A percentile compares a stretch with the other conserved stretches of the same genome.
These are phyloP conservation scores for Phrynocephalus vlangalii DNA, from an alignment of 2,797 vertebrate genomes.

Conservation along the genomic window DNA sequence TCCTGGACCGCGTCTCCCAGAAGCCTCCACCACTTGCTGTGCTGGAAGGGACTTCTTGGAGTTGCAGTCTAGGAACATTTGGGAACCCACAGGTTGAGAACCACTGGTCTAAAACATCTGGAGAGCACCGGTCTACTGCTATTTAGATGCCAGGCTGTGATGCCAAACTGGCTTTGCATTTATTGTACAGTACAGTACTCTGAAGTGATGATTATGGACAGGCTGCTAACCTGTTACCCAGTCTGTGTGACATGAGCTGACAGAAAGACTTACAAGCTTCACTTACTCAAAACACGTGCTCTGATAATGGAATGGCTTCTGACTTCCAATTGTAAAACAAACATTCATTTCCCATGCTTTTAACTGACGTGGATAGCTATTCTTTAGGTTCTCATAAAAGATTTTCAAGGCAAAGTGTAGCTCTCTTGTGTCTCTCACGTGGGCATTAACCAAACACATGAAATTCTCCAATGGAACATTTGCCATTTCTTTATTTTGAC, in stretches of 20 bases:
- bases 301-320: background rate
- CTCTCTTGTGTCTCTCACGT: background rate
- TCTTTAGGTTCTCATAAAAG: background rate
- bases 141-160: background rate
- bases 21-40: too few relatives aligned
- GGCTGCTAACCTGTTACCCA: background rate
- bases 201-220: background rate
- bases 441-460: background rate
- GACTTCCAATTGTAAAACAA: background rate
- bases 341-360: background rate
- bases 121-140: background rate
- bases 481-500: constrained; percentile 31
- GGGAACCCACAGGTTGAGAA: too few relatives aligned
- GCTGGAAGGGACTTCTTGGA: too few relatives aligned
- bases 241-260: background rate
- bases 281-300: background rate
- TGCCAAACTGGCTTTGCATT: background rate
- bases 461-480: constrained; percentile 17
- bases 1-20: too few relatives aligned
- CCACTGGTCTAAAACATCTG: background rate
- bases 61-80: too few relatives aligned
- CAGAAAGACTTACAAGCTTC: too few relatives aligned
- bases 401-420: background rate
- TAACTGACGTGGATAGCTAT: background rate
- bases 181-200: background rate